Conservation (phyloP, 2,888 invertebrate genomes). For the Alsophila aescularia region DNA sequence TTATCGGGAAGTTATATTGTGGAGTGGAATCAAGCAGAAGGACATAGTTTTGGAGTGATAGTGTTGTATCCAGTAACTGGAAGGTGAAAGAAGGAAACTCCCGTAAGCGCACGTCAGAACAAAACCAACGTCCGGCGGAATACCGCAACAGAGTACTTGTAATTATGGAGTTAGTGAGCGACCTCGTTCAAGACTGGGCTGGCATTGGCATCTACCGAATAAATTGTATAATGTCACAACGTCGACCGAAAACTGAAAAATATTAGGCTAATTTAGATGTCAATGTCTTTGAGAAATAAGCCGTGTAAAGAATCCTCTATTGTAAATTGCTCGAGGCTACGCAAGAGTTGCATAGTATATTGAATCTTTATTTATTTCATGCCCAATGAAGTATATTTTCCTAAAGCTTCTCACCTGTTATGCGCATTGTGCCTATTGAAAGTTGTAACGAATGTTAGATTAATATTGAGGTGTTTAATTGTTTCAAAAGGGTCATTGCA, state of each 20-base stretch:
- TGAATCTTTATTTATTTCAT: constrained; percentile 66
- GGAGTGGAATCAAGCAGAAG: constrained; percentile 63
- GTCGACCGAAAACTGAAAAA: constrained; percentile 53
- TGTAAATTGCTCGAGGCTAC: constrained; percentile 68
- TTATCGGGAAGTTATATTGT: constrained; percentile 68
- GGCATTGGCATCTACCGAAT: constrained; percentile 60
- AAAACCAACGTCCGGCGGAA: constrained; percentile 59
- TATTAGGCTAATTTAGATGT: constrained; percentile 66
- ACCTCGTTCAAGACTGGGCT: constrained; percentile 46
- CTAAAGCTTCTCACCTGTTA: constrained; percentile 71
- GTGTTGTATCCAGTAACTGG: constrained; percentile 84
- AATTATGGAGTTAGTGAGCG: constrained; percentile 64
- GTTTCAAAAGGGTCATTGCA: constrained; percentile 62
- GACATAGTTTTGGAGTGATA: constrained; percentile 81
- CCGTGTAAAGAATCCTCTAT: constrained; percentile 48
- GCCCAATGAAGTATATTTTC: constrained; percentile 73
- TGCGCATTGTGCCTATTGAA: constrained; percentile 73
- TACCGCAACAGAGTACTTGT: constrained; percentile 61
- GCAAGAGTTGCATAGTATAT: constrained; percentile 65
- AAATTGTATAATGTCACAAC: constrained; percentile 60
- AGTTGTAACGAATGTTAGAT: constrained; percentile 67
- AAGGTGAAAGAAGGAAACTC: constrained; percentile 75
- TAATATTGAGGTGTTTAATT: constrained; percentile 61
- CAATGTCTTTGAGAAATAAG: constrained; percentile 54
- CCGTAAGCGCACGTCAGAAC: constrained; percentile 66